Percentiles rank a stretch among this genome's conserved stretches.
Evolutionary conservation across 2,888 invertebrate genomes (phyloP).

Genomic region (Catocala nupta): DNA sequence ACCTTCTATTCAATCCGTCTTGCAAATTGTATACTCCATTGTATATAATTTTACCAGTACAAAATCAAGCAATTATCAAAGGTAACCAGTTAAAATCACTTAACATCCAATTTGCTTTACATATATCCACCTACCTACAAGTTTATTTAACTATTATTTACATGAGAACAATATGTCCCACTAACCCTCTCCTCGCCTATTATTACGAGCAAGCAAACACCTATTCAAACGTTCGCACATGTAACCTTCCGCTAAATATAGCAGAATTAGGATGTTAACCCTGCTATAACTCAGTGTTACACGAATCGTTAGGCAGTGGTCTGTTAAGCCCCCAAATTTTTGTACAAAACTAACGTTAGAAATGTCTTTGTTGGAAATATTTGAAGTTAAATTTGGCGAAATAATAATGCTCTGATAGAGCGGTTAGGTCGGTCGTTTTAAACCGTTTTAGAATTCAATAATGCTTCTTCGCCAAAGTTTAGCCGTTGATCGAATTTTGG

Average conservation of each 20-base stretch:
- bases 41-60: too few species aligned
- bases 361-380: slow-evolving; percentile 20
- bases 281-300: slow-evolving; percentile 58
- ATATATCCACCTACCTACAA: too few species aligned
- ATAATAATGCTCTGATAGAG: slow-evolving; percentile 21
- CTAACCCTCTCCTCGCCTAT: slow-evolving; percentile 12
- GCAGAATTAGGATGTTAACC: slow-evolving; percentile 59
- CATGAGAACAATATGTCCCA: not conserved
- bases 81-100: too few species aligned
- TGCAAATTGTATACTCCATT: too few species aligned
- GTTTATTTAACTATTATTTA: too few species aligned
- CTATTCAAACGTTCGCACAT: slow-evolving; percentile 38
- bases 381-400: slow-evolving; percentile 29
- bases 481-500: not conserved
- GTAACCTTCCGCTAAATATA: slow-evolving; percentile 59
- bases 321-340: slow-evolving; percentile 36
- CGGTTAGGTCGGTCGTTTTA: slow-evolving; percentile 12
- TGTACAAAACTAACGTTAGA: slow-evolving; percentile 21
- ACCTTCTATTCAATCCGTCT: too few species aligned
- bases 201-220: slow-evolving; percentile 37
- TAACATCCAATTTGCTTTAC: too few species aligned
- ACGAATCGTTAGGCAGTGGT: slow-evolving; percentile 53
- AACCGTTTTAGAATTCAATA: slow-evolving; percentile 8
- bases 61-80: too few species aligned
- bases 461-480: not conserved